Percentiles rank a stretch among this genome's conserved stretches.
Conservation (phyloP, 2,888 invertebrate species). For the Drosophila nr. fundita region DNA sequence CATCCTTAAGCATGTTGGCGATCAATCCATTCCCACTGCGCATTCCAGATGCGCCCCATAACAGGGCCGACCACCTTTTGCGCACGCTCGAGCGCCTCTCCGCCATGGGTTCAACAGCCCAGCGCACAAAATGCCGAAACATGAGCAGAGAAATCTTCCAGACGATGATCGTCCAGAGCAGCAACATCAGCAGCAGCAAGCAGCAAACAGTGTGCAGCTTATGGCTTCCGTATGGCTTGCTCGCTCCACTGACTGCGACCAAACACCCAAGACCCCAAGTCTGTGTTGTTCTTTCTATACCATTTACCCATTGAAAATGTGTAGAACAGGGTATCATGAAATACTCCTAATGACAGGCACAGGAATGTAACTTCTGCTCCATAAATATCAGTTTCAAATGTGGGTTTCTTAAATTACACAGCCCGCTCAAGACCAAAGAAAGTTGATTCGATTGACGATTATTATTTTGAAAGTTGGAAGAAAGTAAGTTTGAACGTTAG, state of each 20-base stretch:
- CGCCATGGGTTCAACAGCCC: constrained; percentile 69
- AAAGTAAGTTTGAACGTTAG: background rate
- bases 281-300: constrained; percentile 19
- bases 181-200: constrained; percentile 6
- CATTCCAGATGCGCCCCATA: constrained; percentile 36
- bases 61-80: constrained; percentile 47
- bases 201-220: constrained; percentile 56
- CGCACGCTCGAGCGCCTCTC: constrained; percentile 49
- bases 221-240: constrained; percentile 72
- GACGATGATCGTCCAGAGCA: constrained; percentile 18
- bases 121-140: constrained; percentile 55
- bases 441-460: background rate
- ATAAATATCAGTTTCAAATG: background rate
- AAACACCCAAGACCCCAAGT: constrained; percentile 48
- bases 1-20: constrained; percentile 52
- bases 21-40: constrained; percentile 31
- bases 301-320: constrained; percentile 2
- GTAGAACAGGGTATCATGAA: background rate
- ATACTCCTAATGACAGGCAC: background rate
- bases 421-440: background rate
- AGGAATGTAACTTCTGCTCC: background rate
- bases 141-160: constrained; percentile 64
- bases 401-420: background rate
- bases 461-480: background rate
- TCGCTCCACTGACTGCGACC: constrained; percentile 68